A percentile compares a stretch with the other conserved stretches of the same genome.
These are phyloP conservation scores for Eucera pruinosa DNA, from an alignment of 2,888 invertebrate species.

Conservation along the genomic window DNA sequence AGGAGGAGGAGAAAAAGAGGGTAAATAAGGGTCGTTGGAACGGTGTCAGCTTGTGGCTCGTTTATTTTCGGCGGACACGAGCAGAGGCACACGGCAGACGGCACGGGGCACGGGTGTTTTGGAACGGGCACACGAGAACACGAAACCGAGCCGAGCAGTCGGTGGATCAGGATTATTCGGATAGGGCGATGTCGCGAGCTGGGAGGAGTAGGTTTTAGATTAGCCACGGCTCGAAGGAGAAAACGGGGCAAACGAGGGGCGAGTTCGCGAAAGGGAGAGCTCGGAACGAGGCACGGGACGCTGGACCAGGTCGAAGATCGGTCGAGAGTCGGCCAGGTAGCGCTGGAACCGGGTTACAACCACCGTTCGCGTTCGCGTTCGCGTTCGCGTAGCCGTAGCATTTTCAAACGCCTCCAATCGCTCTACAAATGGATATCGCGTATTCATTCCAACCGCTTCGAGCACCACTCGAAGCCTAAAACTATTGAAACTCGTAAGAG, in stretches of 20 bases:
- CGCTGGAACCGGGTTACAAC: slow-evolving; percentile 24
- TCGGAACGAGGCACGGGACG: not conserved
- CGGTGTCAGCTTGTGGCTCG: slow-evolving; percentile 50
- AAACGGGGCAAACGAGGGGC: slow-evolving; percentile 40
- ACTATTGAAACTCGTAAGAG: too few relatives aligned
- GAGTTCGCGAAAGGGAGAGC: slow-evolving; percentile 2
- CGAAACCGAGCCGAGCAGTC: slow-evolving; percentile 35
- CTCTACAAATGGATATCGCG: too few relatives aligned
- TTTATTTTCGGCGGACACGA: slow-evolving; percentile 61
- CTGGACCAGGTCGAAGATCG: slow-evolving; percentile 18
- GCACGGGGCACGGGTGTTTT: not conserved
- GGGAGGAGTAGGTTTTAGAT: slow-evolving; percentile 55
- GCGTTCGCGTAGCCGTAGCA: too few relatives aligned
- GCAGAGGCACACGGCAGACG: slow-evolving; percentile 21
- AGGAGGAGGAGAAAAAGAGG: not conserved
- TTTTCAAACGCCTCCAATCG: too few relatives aligned
- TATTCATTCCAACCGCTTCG: too few relatives aligned
- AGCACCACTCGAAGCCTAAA: too few relatives aligned
- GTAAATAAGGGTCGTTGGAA: slow-evolving; percentile 32
- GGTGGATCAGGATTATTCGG: slow-evolving; percentile 69
- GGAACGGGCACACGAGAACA: slow-evolving; percentile 8
- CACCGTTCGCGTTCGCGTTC: too few relatives aligned
- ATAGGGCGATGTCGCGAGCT: slow-evolving; percentile 40
- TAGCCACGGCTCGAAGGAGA: slow-evolving; percentile 56
- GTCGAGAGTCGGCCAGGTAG: slow-evolving; percentile 48